Evolutionary conservation across 1,140 invertebrate genomes (phyloP).

Genomic region (Arion vulgaris): DNA sequence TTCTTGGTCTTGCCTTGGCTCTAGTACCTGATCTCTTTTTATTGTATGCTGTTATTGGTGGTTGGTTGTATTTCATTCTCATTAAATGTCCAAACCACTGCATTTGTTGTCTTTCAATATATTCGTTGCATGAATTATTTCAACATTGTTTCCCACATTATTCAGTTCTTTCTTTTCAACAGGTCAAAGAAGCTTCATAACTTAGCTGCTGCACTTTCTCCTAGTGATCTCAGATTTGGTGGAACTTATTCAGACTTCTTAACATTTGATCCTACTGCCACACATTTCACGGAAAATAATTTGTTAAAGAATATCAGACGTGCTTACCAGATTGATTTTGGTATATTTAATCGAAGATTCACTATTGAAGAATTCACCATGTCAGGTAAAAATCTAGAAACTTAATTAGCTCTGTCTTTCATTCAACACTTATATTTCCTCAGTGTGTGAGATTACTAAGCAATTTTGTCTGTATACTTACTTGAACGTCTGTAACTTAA

Average conservation of each 20-base stretch:
- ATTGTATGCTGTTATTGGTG: not conserved
- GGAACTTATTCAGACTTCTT: slow-evolving; percentile 30
- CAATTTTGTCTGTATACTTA: not conserved
- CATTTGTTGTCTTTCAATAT: too few relatives aligned
- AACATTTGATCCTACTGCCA: slow-evolving; percentile 9
- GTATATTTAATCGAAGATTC: not conserved
- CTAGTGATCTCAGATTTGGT: slow-evolving; percentile 12
- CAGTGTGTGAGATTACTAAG: not conserved
- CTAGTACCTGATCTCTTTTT: too few relatives aligned
- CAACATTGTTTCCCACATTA: too few relatives aligned
- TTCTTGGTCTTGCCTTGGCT: not conserved
- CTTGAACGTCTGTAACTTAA: not conserved
- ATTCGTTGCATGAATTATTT: too few relatives aligned
- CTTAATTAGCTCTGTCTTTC: not conserved
- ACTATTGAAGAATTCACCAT: not conserved
- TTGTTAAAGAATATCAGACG: too few relatives aligned
- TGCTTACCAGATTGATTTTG: not conserved
- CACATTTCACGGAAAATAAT: not conserved
- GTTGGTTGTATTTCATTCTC: not conserved
- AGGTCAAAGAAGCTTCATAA: slow-evolving; percentile 22
- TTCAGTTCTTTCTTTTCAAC: not conserved
- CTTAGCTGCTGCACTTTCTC: slow-evolving; percentile 22
- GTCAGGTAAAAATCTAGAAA: not conserved
- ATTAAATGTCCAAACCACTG: not conserved
- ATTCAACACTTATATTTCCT: not conserved